Base-by-base conservation (phyloP, 2,113 vertebrate genomes). In the Neodontobutis hainanensis region DNA sequence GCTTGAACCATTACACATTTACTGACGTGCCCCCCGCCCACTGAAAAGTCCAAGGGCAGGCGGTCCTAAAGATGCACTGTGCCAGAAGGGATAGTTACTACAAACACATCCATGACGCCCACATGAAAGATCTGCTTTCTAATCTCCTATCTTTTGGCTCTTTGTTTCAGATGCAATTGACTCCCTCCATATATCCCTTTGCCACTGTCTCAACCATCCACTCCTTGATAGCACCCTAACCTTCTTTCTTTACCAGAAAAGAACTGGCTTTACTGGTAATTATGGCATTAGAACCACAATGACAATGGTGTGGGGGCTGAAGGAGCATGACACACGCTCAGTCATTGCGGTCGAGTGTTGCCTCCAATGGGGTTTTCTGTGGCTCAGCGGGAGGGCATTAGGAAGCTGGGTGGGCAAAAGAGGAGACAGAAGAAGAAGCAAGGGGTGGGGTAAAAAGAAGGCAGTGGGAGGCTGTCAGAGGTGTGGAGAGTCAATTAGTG, bases 1-100 rank as follows among this genome's bases (percentile, higher is more conserved):
- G 86, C 83, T 51, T 86, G 65, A 83, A 69, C 60, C 80, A 84
- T 83, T 85, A 81, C 69, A 85, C 80, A 59, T 82, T 61, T 64
- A 62, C 65, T 79, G 70, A 84, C 75, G 73, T 61, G 36, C 1
- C 55, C 50, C 73, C 80, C 60, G 64, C 80, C 55, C 52, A 70
- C 35, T 16, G 65, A 68, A 70, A 36, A 53, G 19, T 61, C 51
- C 61, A 32, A 65, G 49, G 61, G 62, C 48, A 63, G 75, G 50
- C 27, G 15, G 52, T 77, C 79, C 69, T 67, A 57, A 81, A 76
- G 78, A 80, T 44, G 11, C 53, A 12, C 36, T 8, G 61, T 34
- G 2, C 42, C 68, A 79, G 58, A 48, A 27, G 32, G 59, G 19
- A 50, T 32, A 51, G 27, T 19, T 32, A 7, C 14, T 7, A 16